phyloP scores from a whole-genome alignment of 2,113 vertebrate genomes.

The Grantiella picta region DNA sequence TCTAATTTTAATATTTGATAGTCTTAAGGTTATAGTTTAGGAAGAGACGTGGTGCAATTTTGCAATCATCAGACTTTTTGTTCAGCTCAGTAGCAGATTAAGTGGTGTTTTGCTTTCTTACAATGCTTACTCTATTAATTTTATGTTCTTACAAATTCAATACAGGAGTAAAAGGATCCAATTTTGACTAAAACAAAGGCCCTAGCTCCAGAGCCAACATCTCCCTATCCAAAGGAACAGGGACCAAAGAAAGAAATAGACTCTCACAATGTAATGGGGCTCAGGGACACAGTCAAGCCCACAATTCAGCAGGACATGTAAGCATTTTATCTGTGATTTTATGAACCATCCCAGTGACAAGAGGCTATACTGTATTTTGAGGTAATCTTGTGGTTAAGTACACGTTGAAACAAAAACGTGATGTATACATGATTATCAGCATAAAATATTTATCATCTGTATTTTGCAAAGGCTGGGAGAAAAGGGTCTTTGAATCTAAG shows the following conservation, averaged over 20 bases:
- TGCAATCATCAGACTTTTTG: background rate
- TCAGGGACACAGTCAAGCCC: background rate
- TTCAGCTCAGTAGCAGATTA: background rate
- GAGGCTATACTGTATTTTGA: background rate
- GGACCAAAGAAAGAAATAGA: background rate
- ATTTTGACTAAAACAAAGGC: background rate
- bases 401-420: background rate
- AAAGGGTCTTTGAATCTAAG: background rate
- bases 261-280: background rate
- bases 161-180: background rate
- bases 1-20: background rate
- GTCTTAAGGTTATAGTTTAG: background rate
- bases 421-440: accelerated
- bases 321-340: background rate
- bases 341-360: background rate
- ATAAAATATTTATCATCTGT: background rate
- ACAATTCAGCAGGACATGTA: background rate
- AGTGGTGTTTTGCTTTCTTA: background rate
- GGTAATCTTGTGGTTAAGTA: background rate
- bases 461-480: background rate
- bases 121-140: background rate
- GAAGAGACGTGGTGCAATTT: no score
- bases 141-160: background rate
- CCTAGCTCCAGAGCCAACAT: background rate
- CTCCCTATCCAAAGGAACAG: background rate